Base-by-base conservation (phyloP, 2,797 vertebrate species). In the Nothura maculosa region DNA sequence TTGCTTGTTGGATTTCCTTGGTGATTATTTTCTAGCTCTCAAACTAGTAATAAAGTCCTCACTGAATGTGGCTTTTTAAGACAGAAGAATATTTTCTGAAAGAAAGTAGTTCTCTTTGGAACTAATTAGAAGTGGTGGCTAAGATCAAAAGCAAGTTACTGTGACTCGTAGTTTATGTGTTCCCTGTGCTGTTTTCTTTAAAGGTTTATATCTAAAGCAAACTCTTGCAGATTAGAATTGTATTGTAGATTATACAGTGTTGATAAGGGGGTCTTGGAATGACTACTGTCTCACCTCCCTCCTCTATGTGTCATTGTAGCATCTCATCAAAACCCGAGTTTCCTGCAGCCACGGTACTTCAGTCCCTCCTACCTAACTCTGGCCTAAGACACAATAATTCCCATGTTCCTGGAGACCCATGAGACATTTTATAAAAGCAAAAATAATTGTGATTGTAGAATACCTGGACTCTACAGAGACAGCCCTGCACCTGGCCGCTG, bases 21-120 rank as follows among this genome's bases (percentile, higher is more conserved):
- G 92, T 96, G 93, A 90, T 96, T 94, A 96, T 89, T 91, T 93
- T 90, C 42, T 62, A 63, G 77, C 74, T 85, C 90, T 93, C 90
- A 92, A 93, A 90, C 58, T 58, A 81, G 38, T 66, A 67, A 91
- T 96, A 91, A 97, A 97, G 93, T 48, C 40, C 91, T 80, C 55
- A n/a, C 79, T 94, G 92, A 84, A 87, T 34, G 85, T 12, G 43
- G 81, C 74, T 87, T 85, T 91, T 90, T 66, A 66, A 67, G 88
- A 30, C 30, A 81, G 66, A 78, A 85, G 80, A 92, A 32, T 95
- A 93, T 96, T 96, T 96, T 96, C 94, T 91, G 74, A 18, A 94
- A 92, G 89, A 81, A 94, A 93, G 85, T 83, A 42, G 63, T 67
- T 77, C 81, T 89, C 90, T 88, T 82, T 86, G 48, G 7, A 19